These are phyloP conservation scores for Tipula unca DNA, from an alignment of 2,888 invertebrate genomes.

Conservation along the genomic window DNA sequence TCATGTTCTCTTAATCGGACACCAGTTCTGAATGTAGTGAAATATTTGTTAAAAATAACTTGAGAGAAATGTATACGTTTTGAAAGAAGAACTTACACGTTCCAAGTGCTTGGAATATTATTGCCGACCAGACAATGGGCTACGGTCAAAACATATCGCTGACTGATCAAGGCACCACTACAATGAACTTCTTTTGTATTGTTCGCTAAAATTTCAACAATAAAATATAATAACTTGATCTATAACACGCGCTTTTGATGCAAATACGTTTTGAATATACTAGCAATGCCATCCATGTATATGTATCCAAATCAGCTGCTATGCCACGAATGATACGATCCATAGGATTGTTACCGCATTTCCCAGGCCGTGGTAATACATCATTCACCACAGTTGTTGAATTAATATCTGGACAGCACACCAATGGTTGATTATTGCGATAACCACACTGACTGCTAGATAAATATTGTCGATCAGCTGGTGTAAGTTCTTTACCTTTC, in stretches of 20 bases:
- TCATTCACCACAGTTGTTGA: not conserved
- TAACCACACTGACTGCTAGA: conserved; percentile 56
- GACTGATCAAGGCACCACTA: conserved; percentile 36
- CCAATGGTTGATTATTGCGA: conserved; percentile 46
- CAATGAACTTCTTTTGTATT: conserved; percentile 52
- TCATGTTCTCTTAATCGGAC: conserved; percentile 28
- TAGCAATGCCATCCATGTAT: conserved; percentile 36
- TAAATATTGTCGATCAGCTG: conserved; percentile 41
- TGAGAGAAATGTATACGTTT: not conserved
- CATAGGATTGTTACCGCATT: conserved; percentile 24
- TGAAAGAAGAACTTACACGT: not conserved
- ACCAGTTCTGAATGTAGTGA: not conserved
- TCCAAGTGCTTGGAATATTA: conserved; percentile 21
- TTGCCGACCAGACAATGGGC: conserved; percentile 50
- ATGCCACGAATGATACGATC: conserved; percentile 50
- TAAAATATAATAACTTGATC: not conserved
- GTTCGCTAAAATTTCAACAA: conserved; percentile 38
- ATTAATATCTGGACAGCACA: not conserved
- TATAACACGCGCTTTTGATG: not conserved
- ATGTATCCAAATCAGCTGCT: conserved; percentile 47
- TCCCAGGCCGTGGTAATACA: conserved; percentile 9
- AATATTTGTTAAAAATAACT: not conserved
- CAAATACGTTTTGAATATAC: conserved; percentile 37
- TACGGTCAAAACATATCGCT: conserved; percentile 23
- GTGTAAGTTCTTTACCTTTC: not conserved